Conservation (phyloP, 2,113 vertebrate species). For the Pelecanoides urinatrix region DNA sequence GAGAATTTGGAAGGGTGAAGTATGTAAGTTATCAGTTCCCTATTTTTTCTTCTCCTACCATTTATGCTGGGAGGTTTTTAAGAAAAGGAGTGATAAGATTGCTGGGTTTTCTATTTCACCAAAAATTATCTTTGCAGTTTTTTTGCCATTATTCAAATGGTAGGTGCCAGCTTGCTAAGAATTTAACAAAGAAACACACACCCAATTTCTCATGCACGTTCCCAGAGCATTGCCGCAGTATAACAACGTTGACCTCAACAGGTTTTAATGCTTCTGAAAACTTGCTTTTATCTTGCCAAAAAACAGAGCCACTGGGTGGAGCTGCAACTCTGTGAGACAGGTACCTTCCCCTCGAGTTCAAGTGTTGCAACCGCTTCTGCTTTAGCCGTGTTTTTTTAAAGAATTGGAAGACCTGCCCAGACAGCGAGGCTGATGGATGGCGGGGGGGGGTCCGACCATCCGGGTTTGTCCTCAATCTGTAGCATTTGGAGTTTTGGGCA, state of each 20-base stretch:
- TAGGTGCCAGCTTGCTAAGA: background rate
- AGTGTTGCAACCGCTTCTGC: background rate
- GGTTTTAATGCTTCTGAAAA: background rate
- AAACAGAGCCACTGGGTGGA: slow-evolving; percentile 46
- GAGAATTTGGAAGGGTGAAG: background rate
- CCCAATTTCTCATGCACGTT: rapidly evolving
- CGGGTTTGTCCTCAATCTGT: background rate
- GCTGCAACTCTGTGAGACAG: slow-evolving; percentile 33
- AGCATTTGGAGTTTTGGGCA: background rate
- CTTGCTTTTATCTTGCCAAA: background rate
- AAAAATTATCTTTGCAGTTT: background rate
- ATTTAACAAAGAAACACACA: background rate
- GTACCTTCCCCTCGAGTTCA: background rate
- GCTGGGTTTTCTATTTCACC: background rate
- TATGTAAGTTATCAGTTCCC: background rate
- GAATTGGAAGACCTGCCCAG: background rate
- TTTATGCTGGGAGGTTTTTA: background rate
- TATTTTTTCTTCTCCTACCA: background rate
- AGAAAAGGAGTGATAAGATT: background rate
- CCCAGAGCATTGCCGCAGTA: background rate
- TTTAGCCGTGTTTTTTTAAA: background rate
- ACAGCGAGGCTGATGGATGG: background rate
- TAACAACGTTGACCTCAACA: background rate
- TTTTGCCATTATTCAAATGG: background rate
- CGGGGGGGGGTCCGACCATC: too few relatives aligned